Conservation (phyloP, 2,113 vertebrate species). For the Chiloscyllium plagiosum region DNA sequence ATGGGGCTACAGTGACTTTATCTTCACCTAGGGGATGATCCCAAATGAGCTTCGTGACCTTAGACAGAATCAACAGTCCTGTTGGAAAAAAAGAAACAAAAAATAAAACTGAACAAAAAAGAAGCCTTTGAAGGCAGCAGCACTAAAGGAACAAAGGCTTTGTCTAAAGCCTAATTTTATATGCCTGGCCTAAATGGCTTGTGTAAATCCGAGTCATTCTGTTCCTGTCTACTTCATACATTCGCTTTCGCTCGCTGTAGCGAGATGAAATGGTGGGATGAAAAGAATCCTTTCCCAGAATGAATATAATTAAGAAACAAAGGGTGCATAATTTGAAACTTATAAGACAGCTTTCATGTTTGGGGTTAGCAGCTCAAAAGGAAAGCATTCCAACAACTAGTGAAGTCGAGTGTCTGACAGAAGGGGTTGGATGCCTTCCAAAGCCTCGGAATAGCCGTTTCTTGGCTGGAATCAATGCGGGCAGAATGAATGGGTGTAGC, state of each 20-base stretch:
- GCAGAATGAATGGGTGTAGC: conserved; percentile 64
- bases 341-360: conserved; percentile 36
- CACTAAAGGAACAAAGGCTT: conserved; percentile 26
- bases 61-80: neutral
- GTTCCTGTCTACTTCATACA: neutral
- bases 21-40: neutral
- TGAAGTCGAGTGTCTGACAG: conserved; percentile 58
- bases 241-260: neutral
- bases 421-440: conserved; percentile 54
- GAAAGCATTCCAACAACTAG: conserved; percentile 67
- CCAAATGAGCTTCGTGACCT: neutral
- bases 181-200: neutral
- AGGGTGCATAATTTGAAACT: conserved; percentile 35
- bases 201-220: conserved; percentile 19
- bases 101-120: conserved; percentile 22
- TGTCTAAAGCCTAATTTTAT: neutral
- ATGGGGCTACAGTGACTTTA: too few relatives aligned
- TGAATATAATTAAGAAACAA: conserved; percentile 37
- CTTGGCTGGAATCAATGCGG: conserved; percentile 61
- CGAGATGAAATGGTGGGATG: conserved; percentile 22
- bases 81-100: neutral
- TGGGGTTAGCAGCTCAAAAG: conserved; percentile 65
- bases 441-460: conserved; percentile 57
- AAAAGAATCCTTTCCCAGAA: neutral
- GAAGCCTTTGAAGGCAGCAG: conserved; percentile 22